Evolutionary conservation across 2,888 invertebrate species (phyloP).

Genomic region (Meghimatium bilineatum): DNA sequence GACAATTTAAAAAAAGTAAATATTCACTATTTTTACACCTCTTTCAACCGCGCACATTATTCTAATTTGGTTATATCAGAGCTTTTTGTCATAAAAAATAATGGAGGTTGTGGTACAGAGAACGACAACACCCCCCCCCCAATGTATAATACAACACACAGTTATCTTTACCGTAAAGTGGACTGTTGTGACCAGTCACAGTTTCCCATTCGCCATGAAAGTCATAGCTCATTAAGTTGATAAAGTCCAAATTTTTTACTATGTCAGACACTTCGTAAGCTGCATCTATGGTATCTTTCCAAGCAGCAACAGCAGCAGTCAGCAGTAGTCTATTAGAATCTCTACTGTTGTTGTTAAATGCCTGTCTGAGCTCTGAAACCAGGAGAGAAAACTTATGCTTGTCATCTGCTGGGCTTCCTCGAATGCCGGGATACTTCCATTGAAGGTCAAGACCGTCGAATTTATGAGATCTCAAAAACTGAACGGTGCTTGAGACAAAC

Average conservation of each 20-base stretch:
- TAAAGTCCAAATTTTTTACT: constrained; percentile 61
- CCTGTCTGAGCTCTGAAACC: constrained; percentile 64
- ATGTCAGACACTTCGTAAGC: constrained; percentile 62
- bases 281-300: constrained; percentile 63
- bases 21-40: too few species aligned
- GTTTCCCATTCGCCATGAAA: constrained; percentile 71
- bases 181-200: constrained; percentile 72
- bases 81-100: too few species aligned
- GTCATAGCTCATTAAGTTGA: constrained; percentile 72
- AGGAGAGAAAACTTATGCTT: constrained; percentile 54
- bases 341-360: constrained; percentile 65
- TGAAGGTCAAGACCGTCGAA: constrained; percentile 93
- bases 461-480: constrained; percentile 76
- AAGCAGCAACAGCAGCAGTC: constrained; percentile 73
- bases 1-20: too few species aligned
- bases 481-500: constrained; percentile 49
- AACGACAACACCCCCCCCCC: too few species aligned
- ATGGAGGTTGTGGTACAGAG: too few species aligned
- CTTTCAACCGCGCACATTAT: too few species aligned
- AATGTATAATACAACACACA: not conserved
- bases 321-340: constrained; percentile 64
- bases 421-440: constrained; percentile 89
- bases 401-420: constrained; percentile 67
- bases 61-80: too few species aligned
- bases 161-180: constrained; percentile 63